Evolutionary conservation across 2,113 vertebrate species (phyloP).

Genomic region (Chionis minor): DNA sequence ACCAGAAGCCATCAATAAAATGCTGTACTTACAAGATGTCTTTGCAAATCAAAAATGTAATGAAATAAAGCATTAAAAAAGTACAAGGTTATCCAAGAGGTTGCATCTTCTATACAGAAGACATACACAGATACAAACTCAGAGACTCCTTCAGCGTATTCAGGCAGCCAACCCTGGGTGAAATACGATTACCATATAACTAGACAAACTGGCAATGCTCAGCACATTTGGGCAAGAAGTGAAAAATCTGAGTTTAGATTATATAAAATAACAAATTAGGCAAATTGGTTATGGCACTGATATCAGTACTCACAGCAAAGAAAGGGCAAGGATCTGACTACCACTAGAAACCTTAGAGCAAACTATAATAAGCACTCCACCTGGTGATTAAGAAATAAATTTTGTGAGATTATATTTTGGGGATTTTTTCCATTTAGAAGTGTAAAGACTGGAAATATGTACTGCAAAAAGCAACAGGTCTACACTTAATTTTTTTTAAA

Average conservation of each 20-base stretch:
- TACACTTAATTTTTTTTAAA: neutral
- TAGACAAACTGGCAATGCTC: neutral
- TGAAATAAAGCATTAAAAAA: neutral
- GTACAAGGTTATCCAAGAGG: neutral
- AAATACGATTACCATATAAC: neutral
- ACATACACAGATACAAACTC: neutral
- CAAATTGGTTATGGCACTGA: rapidly evolving
- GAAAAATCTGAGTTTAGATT: neutral
- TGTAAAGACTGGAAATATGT: neutral
- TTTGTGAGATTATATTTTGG: neutral
- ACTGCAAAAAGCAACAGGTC: neutral
- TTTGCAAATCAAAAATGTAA: neutral
- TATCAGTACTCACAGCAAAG: neutral
- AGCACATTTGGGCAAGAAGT: neutral
- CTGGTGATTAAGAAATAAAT: neutral
- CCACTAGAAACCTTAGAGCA: neutral
- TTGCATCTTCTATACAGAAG: neutral
- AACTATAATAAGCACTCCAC: neutral
- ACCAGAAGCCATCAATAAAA: neutral
- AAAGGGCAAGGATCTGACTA: neutral
- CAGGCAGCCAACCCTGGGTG: neutral
- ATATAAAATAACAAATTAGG: neutral
- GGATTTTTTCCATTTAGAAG: neutral
- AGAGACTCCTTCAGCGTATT: neutral
- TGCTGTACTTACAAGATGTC: neutral